Evolutionary conservation across 2,888 invertebrate species (phyloP).

Genomic region (Athalia cordata): DNA sequence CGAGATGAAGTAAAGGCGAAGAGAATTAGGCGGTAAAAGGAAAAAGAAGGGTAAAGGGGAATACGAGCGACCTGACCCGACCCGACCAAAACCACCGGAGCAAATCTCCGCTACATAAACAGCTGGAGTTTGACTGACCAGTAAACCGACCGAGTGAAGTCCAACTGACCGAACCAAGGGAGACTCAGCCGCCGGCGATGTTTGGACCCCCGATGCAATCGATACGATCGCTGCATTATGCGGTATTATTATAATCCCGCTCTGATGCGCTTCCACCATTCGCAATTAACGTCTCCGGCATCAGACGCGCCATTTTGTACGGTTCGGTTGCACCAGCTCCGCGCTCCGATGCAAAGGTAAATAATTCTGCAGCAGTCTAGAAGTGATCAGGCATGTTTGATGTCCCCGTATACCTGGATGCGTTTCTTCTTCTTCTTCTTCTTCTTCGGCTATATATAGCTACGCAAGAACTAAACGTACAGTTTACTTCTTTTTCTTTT

Average conservation of each 20-base stretch:
- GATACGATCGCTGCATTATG: too few species aligned
- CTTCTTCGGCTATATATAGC: too few species aligned
- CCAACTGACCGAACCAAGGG: neutral
- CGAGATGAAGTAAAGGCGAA: constrained; percentile 30
- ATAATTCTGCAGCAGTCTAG: too few species aligned
- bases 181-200: too few species aligned
- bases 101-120: constrained; percentile 66
- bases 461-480: too few species aligned
- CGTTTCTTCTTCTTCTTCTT: too few species aligned
- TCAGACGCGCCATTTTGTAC: too few species aligned
- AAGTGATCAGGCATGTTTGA: too few species aligned
- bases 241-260: neutral
- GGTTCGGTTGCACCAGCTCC: too few species aligned
- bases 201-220: neutral
- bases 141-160: neutral
- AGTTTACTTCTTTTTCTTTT: neutral
- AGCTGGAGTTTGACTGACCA: constrained; percentile 49
- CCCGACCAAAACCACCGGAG: constrained; percentile 62
- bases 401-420: too few species aligned
- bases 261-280: neutral
- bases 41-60: constrained; percentile 2
- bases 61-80: constrained; percentile 36
- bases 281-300: too few species aligned
- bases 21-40: constrained; percentile 25
- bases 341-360: too few species aligned